Percentiles rank a stretch among this genome's conserved stretches.
Evolutionary conservation across 2,113 vertebrate genomes (phyloP).

Genomic region (Agapornis roseicollis): DNA sequence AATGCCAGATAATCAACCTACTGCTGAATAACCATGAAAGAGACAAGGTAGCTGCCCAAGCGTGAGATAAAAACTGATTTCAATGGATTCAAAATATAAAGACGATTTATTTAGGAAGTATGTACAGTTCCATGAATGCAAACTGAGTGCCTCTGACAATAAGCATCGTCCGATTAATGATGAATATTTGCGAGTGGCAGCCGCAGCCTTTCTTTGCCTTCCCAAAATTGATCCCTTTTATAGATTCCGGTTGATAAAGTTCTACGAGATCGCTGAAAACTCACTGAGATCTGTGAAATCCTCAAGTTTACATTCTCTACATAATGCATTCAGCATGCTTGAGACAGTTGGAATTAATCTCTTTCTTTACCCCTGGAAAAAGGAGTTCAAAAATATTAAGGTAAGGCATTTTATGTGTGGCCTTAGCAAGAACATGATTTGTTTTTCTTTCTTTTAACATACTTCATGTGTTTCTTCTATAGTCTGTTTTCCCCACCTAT

Average conservation of each 20-base stretch:
- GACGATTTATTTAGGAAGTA: constrained; percentile 97
- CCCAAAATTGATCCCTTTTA: constrained; percentile 90
- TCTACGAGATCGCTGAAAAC: constrained; percentile 91
- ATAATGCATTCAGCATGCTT: constrained; percentile 85
- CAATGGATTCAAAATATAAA: constrained; percentile 96
- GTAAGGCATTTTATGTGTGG: constrained; percentile 66
- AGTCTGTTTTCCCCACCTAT: neutral
- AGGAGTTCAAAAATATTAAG: constrained; percentile 97
- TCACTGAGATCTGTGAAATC: constrained; percentile 85
- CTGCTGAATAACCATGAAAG: constrained; percentile 62
- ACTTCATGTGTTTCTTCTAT: neutral
- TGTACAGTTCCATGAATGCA: constrained; percentile 89
- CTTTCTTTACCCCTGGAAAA: constrained; percentile 97
- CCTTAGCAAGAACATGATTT: neutral
- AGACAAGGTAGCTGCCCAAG: constrained; percentile 71
- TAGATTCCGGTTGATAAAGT: constrained; percentile 90
- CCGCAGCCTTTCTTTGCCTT: constrained; percentile 89
- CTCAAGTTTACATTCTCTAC: constrained; percentile 84
- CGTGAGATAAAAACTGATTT: constrained; percentile 62
- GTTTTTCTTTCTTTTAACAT: neutral
- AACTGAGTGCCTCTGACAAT: constrained; percentile 79
- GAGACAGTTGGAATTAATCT: constrained; percentile 94
- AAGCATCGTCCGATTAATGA: constrained; percentile 77
- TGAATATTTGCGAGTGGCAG: constrained; percentile 87
- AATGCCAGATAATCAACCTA: neutral